Base-by-base conservation (phyloP, 37 sponge, comb jelly and placozoan species). In the Mnemiopsis leidyi region DNA sequence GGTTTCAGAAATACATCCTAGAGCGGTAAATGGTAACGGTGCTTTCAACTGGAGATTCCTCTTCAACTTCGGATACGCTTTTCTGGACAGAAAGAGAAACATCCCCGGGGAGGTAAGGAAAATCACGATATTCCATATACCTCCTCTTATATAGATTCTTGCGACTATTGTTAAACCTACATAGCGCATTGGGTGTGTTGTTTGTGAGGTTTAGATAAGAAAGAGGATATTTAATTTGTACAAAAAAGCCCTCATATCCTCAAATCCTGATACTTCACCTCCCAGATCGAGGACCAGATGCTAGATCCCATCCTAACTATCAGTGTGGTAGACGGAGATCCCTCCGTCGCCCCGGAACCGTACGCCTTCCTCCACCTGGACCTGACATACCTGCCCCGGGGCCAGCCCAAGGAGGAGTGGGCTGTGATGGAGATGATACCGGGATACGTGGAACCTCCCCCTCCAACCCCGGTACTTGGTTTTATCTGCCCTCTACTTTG, bases 291-390 rank as follows among this genome's bases (percentile, higher is more conserved):
- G 20, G 75, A 71, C n/a, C 75, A 71, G 20, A 5, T 71, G 75
- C 20, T 71, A 25, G 75, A 71, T 71, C 75, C 75, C 30, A 71
- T 71, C n/a, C 75, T 71, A 25, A 71, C 75, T n/a, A 71, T 71
- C 7, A 71, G 75, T 71, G 75, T 71, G n/a, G 25, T n/a, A 5
- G 75, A 71, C 20, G 75, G 75, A 28, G 75, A 71, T 25, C 75
- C 75, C 75, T 71, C 75, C 3, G 75, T 71, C 5, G 75, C 75
- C 30, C 75, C 75, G 30, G 75, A 71, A 18, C 75, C 75, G 30
- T 71, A 71, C 30, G 75, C 75, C n/a, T 71, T 71, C n/a, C 75
- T 71, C 20, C 75, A 71, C 75, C n/a, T 71, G 75, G 75, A 71
- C 30, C 25, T 71, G 21, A 71, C 75, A n/a, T 71, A 71, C n/a